Percentiles rank a stretch among this genome's conserved stretches.
Evolutionary conservation across 2,797 vertebrate species (phyloP).

Genomic region (Prionace glauca): DNA sequence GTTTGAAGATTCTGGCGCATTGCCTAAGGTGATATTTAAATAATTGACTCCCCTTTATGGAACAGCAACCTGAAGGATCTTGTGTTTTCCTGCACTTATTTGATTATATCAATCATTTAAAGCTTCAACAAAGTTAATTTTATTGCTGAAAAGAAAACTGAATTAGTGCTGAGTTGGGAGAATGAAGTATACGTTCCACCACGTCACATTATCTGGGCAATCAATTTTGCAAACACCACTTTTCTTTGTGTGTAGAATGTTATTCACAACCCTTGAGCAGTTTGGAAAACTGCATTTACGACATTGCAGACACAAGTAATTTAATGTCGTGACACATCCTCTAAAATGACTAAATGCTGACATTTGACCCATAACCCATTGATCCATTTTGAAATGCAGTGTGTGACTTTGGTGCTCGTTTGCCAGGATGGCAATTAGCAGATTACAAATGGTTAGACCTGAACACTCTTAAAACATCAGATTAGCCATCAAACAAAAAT

Average conservation of each 20-base stretch:
- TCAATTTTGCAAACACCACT: conserved; percentile 22
- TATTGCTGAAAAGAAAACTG: conserved; percentile 8
- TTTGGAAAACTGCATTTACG: not conserved
- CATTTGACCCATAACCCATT: not conserved
- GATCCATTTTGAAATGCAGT: not conserved
- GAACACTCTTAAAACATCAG: not conserved
- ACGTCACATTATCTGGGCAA: conserved; percentile 7
- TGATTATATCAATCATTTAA: conserved; percentile 15
- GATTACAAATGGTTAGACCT: not conserved
- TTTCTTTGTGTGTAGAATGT: not conserved
- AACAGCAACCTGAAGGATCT: conserved; percentile 17
- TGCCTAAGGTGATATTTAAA: not conserved
- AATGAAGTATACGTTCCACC: not conserved
- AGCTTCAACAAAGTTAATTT: conserved; percentile 1
- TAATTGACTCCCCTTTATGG: not conserved
- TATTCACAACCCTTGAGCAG: not conserved
- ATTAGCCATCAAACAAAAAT: not conserved
- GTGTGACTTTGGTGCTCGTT: not conserved
- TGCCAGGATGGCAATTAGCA: not conserved
- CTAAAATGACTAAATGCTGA: conserved; percentile 12
- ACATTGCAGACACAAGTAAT: not conserved
- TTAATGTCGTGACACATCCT: not conserved
- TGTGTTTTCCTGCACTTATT: not conserved
- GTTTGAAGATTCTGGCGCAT: not conserved
- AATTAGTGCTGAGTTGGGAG: conserved; percentile 2